phyloP scores from a whole-genome alignment of 2,888 invertebrate genomes.

The Pardosa pseudoannulata region DNA sequence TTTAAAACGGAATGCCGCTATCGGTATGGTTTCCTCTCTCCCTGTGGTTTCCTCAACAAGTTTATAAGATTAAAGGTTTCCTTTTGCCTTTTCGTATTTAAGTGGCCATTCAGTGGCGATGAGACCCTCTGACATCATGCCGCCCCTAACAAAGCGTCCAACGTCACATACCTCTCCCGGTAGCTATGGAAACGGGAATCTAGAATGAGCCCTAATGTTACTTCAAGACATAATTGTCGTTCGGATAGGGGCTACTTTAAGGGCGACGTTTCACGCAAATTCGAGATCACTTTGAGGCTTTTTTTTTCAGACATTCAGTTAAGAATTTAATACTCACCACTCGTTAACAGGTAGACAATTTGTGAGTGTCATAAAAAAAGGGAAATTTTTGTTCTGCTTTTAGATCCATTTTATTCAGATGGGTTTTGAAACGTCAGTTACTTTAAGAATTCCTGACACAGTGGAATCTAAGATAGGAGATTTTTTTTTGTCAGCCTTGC shows the following conservation, averaged over 20 bases:
- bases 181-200: constrained; percentile 52
- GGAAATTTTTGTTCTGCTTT: constrained; percentile 25
- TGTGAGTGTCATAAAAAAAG: neutral
- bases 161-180: constrained; percentile 39
- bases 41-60: constrained; percentile 38
- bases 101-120: constrained; percentile 54
- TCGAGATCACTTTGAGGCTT: constrained; percentile 47
- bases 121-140: constrained; percentile 25
- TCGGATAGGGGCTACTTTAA: constrained; percentile 38
- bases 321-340: constrained; percentile 45
- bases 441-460: constrained; percentile 18
- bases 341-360: constrained; percentile 13
- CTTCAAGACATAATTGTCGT: constrained; percentile 58
- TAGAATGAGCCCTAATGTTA: constrained; percentile 49
- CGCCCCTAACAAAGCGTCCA: constrained; percentile 38
- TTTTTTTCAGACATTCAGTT: constrained; percentile 30
- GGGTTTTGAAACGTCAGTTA: constrained; percentile 35
- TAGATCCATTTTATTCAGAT: constrained; percentile 14
- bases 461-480: constrained; percentile 6
- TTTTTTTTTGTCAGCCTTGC: too few relatives aligned
- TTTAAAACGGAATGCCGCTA: constrained; percentile 52
- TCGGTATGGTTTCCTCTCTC: constrained; percentile 23
- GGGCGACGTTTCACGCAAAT: constrained; percentile 43
- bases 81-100: constrained; percentile 54
- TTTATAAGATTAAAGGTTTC: constrained; percentile 60